Percentiles rank a stretch among this genome's conserved stretches.
These are phyloP conservation scores for Trichogramma evanescens DNA, from an alignment of 2,888 invertebrate genomes.

Conservation along the genomic window DNA sequence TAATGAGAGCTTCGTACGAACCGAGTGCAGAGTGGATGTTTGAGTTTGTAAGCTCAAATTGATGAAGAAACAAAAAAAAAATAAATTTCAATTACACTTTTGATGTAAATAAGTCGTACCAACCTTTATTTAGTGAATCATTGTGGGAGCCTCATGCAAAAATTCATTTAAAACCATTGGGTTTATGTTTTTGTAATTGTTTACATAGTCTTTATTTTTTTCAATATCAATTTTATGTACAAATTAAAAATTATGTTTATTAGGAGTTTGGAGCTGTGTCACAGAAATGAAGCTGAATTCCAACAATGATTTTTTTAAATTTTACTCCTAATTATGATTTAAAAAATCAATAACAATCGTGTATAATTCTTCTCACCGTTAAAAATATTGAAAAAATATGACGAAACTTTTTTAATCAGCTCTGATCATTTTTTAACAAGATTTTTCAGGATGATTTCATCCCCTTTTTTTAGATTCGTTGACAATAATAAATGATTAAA, in stretches of 20 bases:
- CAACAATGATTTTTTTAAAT: no score
- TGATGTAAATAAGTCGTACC: slow-evolving; percentile 15
- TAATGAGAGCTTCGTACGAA: slow-evolving; percentile 29
- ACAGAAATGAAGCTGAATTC: no score
- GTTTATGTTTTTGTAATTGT: slow-evolving; percentile 29
- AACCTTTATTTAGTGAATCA: slow-evolving; percentile 10
- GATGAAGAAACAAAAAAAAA: slow-evolving; percentile 8
- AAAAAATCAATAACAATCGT: no score
- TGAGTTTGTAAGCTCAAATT: slow-evolving; percentile 29
- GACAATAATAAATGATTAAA: no score
- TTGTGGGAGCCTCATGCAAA: background rate
- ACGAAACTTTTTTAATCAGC: no score
- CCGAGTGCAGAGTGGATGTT: slow-evolving; percentile 30
- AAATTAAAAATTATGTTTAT: slow-evolving; percentile 41
- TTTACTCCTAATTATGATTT: no score
- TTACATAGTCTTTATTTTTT: slow-evolving; percentile 42
- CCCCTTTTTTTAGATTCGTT: no score
- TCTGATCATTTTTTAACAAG: no score
- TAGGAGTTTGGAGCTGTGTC: slow-evolving; percentile 10
- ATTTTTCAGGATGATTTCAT: no score
- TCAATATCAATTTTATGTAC: slow-evolving; percentile 44
- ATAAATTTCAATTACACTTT: slow-evolving; percentile 11
- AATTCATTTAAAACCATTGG: slow-evolving; percentile 8
- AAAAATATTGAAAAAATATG: no score
- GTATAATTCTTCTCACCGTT: no score